Evolutionary conservation across 2,888 invertebrate genomes (phyloP).

Genomic region (Mythimna albipuncta): DNA sequence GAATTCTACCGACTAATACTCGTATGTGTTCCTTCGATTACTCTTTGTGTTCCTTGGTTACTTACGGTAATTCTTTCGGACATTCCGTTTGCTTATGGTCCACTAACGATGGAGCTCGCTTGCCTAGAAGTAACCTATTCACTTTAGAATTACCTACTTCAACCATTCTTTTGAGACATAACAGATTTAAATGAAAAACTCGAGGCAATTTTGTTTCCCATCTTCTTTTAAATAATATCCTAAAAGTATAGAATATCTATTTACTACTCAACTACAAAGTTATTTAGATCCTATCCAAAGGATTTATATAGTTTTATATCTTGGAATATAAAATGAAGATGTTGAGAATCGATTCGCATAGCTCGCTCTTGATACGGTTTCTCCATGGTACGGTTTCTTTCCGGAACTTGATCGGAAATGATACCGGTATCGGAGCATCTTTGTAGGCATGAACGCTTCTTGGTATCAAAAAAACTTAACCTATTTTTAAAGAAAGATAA

Average conservation of each 20-base stretch:
- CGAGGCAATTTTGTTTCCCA: background rate
- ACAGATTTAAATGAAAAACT: background rate
- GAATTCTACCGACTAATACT: background rate
- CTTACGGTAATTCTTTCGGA: background rate
- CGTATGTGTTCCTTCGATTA: too few species aligned
- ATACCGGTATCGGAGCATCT: conserved; percentile 17
- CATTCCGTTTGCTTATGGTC: background rate
- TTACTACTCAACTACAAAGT: background rate
- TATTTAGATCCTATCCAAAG: background rate
- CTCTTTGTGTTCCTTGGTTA: background rate
- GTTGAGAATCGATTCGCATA: conserved; percentile 12
- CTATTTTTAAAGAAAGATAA: too few species aligned
- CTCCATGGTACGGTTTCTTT: conserved; percentile 35
- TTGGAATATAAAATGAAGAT: conserved; percentile 24
- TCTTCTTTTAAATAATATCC: too few species aligned
- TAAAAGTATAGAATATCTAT: background rate
- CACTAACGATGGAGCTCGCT: too few species aligned
- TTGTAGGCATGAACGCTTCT: conserved; percentile 7
- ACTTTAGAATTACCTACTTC: too few species aligned
- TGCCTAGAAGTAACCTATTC: too few species aligned
- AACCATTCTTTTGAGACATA: too few species aligned
- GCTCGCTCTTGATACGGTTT: conserved; percentile 29
- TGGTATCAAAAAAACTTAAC: background rate
- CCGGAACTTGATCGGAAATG: conserved; percentile 30
- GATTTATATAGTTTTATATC: background rate